phyloP scores from a whole-genome alignment of 2,797 vertebrate genomes.

The Iguana delicatissima region DNA sequence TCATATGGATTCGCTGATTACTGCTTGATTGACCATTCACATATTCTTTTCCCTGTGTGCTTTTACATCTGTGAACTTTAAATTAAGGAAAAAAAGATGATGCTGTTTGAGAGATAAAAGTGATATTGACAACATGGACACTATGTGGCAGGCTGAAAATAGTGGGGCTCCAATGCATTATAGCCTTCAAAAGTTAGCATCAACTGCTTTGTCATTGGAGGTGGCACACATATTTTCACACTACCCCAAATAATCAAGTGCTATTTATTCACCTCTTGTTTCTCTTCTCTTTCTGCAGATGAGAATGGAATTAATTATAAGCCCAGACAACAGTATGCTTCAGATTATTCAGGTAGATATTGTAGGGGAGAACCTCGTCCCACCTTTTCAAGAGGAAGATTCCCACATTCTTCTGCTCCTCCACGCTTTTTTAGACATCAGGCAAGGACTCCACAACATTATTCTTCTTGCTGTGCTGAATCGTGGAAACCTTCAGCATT shows the following conservation, averaged over 20 bases:
- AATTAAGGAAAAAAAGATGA: too few relatives aligned
- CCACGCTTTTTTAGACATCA: constrained; percentile 45
- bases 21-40: background rate
- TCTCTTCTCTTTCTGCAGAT: constrained; percentile 59
- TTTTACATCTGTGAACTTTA: too few relatives aligned
- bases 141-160: background rate
- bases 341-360: constrained; percentile 49
- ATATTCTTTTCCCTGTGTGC: too few relatives aligned
- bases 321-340: constrained; percentile 42
- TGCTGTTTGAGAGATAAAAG: too few relatives aligned
- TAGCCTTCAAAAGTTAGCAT: background rate
- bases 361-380: constrained; percentile 58
- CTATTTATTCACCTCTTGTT: rapidly evolving
- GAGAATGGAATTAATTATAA: constrained; percentile 63
- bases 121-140: background rate
- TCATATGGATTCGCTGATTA: background rate
- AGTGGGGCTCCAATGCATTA: background rate
- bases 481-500: constrained; percentile 61
- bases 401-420: constrained; percentile 33
- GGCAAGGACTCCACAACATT: constrained; percentile 46
- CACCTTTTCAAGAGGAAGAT: constrained; percentile 58
- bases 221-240: background rate
- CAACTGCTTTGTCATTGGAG: background rate
- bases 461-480: constrained; percentile 51
- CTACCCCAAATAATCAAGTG: background rate